These are phyloP conservation scores for Stenchaetothrips biformis DNA, from an alignment of 2,888 invertebrate genomes.

Conservation along the genomic window DNA sequence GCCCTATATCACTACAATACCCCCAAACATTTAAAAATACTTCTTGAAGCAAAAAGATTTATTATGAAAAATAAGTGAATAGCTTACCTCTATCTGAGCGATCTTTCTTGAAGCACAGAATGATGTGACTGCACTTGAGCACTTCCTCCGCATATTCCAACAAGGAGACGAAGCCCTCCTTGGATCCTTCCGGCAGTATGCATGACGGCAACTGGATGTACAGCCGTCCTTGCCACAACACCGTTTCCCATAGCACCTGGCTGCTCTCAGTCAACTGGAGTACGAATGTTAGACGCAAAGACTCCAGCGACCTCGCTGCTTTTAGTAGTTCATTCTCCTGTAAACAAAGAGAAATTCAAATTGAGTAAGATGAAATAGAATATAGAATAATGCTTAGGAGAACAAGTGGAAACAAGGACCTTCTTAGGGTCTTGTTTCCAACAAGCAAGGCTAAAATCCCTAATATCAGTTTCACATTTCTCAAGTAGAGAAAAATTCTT, in stretches of 20 bases:
- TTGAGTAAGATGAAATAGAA: not conserved
- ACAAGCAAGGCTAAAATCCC: not conserved
- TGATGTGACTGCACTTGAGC: slow-evolving; percentile 73
- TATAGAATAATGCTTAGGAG: no score
- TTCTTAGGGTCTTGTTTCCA: no score
- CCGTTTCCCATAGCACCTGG: slow-evolving; percentile 79
- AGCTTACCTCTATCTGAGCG: slow-evolving; percentile 68
- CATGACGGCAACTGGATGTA: slow-evolving; percentile 86
- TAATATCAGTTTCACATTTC: not conserved
- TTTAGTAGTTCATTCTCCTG: slow-evolving; percentile 53
- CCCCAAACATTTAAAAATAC: slow-evolving; percentile 25
- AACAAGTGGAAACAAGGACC: no score
- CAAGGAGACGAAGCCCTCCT: slow-evolving; percentile 89
- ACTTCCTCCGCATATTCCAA: slow-evolving; percentile 94
- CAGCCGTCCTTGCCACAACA: slow-evolving; percentile 69
- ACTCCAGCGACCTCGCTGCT: slow-evolving; percentile 63
- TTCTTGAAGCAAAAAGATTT: slow-evolving; percentile 30
- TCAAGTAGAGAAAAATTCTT: not conserved
- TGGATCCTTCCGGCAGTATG: slow-evolving; percentile 84
- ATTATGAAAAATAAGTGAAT: slow-evolving; percentile 33
- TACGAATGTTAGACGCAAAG: slow-evolving; percentile 68
- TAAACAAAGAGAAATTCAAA: slow-evolving; percentile 35
- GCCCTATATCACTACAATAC: slow-evolving; percentile 41
- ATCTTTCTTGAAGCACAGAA: slow-evolving; percentile 76
- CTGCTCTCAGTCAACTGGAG: slow-evolving; percentile 73